These are phyloP conservation scores for Anticlea derivata DNA, from an alignment of 2,888 invertebrate species.

Conservation along the genomic window DNA sequence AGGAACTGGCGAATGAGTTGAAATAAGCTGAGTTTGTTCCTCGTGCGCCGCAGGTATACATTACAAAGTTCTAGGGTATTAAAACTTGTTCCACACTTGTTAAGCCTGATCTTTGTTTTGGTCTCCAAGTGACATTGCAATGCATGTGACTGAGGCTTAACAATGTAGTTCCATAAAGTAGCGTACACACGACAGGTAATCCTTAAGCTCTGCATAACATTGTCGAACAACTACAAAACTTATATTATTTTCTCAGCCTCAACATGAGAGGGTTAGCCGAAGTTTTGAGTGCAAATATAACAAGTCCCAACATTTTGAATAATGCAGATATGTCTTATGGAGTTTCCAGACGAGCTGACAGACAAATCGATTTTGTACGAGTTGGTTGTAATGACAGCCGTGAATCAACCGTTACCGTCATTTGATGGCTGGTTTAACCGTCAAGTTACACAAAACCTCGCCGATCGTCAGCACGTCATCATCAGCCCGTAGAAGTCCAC, in stretches of 20 bases:
- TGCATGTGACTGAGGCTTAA: constrained; percentile 39
- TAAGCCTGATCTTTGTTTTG: constrained; percentile 33
- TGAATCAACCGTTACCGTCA: background rate
- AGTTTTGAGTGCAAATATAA: constrained; percentile 77
- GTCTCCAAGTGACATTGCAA: constrained; percentile 31
- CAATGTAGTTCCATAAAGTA: constrained; percentile 50
- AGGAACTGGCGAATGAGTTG: constrained; percentile 6
- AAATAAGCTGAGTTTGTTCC: constrained; percentile 14
- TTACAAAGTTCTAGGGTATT: constrained; percentile 30
- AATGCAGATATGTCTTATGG: constrained; percentile 54
- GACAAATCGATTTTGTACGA: background rate
- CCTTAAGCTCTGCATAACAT: constrained; percentile 41
- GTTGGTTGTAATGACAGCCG: background rate
- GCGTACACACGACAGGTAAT: constrained; percentile 49
- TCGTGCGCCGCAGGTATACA: constrained; percentile 12
- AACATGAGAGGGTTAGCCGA: constrained; percentile 64
- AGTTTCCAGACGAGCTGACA: constrained; percentile 13
- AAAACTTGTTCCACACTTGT: constrained; percentile 30
- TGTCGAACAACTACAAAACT: constrained; percentile 50
- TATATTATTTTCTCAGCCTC: constrained; percentile 66
- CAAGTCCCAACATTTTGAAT: constrained; percentile 66
- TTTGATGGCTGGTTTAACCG: background rate
- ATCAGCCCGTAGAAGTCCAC: too few relatives aligned
- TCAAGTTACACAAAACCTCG: background rate
- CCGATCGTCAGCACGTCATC: background rate